Conservation (phyloP, 2,797 vertebrate species). For the Spinus olivaceus region DNA sequence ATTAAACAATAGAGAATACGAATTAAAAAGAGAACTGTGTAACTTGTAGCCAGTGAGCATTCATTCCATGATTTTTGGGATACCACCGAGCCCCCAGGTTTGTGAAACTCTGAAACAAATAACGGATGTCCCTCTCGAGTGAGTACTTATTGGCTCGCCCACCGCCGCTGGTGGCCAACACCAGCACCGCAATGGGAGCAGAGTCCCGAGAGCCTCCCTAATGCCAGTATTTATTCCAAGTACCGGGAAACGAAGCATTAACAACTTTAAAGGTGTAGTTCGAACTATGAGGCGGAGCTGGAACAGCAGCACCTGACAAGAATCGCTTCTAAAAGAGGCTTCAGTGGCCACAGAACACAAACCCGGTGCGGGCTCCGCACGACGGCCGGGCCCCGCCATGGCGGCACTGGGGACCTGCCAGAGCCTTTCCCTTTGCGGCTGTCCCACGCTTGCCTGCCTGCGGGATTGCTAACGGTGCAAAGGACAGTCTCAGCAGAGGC, state of each 20-base stretch:
- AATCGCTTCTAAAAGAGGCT: accelerated
- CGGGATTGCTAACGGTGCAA: accelerated
- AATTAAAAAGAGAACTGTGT: no score
- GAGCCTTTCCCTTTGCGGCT: accelerated
- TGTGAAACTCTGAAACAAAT: neutral
- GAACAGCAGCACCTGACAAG: neutral
- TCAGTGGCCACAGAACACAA: accelerated
- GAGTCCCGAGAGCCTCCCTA: neutral
- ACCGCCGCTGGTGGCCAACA: neutral
- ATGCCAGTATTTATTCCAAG: neutral
- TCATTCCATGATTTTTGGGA: no score
- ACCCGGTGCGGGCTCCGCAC: accelerated
- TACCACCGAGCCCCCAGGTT: no score
- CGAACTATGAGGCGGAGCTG: accelerated
- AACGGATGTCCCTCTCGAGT: neutral
- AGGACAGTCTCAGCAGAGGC: accelerated
- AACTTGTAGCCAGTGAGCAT: neutral
- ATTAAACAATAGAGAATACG: no score
- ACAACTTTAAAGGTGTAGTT: neutral
- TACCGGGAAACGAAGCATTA: accelerated
- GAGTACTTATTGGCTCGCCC: accelerated
- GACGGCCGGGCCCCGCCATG: no score
- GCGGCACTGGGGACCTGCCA: neutral
- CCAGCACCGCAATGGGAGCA: accelerated
- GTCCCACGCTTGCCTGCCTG: accelerated